A percentile compares a stretch with the other conserved stretches of the same genome.
Conservation (phyloP, 1,140 invertebrate species). For the Pseudobourletiella spinata region DNA sequence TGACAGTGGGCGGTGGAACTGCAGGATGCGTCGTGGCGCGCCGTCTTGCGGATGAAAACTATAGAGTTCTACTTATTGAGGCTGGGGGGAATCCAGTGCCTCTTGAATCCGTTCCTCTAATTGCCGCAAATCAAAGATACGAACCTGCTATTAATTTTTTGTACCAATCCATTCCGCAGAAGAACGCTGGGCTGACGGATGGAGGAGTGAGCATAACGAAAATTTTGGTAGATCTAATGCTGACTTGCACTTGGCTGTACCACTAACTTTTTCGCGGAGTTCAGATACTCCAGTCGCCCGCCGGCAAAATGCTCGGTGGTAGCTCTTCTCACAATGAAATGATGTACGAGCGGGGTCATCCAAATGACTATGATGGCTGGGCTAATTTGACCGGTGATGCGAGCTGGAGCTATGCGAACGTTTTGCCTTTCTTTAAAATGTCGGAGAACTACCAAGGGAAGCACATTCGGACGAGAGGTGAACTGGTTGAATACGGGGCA, state of each 20-base stretch:
- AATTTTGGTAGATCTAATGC: not conserved
- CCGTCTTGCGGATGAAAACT: slow-evolving; percentile 41
- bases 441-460: slow-evolving; percentile 41
- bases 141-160: slow-evolving; percentile 8
- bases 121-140: not conserved
- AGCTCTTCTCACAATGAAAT: not conserved
- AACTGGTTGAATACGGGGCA: not conserved
- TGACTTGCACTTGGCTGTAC: not conserved
- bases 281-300: not conserved
- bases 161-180: not conserved
- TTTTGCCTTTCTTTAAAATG: slow-evolving; percentile 43
- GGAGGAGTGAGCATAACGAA: slow-evolving; percentile 2
- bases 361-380: slow-evolving; percentile 73
- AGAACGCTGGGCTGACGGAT: not conserved
- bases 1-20: slow-evolving; percentile 46
- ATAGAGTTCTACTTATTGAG: slow-evolving; percentile 46
- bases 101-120: not conserved
- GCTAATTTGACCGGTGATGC: slow-evolving; percentile 46
- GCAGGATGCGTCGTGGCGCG: slow-evolving; percentile 46
- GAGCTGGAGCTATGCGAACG: slow-evolving; percentile 58
- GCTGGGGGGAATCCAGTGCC: slow-evolving; percentile 35
- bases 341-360: slow-evolving; percentile 13
- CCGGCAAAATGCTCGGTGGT: slow-evolving; percentile 10
- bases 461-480: not conserved
- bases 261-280: not conserved